Evolutionary conservation across 1,140 invertebrate genomes (phyloP).

Genomic region (Drosophila athabasca): DNA sequence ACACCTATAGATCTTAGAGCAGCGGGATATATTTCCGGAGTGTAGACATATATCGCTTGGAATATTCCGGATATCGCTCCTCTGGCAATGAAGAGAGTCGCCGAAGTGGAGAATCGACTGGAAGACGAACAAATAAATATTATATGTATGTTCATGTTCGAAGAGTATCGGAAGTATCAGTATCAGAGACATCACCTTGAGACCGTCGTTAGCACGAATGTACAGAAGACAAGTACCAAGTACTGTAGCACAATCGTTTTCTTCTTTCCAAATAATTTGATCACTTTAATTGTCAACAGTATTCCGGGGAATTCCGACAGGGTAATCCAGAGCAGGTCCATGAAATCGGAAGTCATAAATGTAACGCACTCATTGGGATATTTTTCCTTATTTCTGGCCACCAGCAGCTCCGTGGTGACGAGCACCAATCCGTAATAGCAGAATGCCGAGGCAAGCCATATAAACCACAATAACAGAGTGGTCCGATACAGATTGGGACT

Average conservation of each 20-base stretch:
- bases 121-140: slow-evolving; percentile 49
- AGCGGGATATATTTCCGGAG: slow-evolving; percentile 90
- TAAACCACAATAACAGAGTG: slow-evolving; percentile 95
- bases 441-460: slow-evolving; percentile 97
- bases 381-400: slow-evolving; percentile 78
- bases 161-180: not conserved
- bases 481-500: slow-evolving; percentile 92
- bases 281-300: slow-evolving; percentile 95
- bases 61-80: slow-evolving; percentile 97
- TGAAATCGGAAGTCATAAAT: slow-evolving; percentile 93
- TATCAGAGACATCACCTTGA: slow-evolving; percentile 85
- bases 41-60: slow-evolving; percentile 97
- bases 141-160: not conserved
- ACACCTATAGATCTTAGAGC: slow-evolving; percentile 90
- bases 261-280: slow-evolving; percentile 95
- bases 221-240: slow-evolving; percentile 92
- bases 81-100: slow-evolving; percentile 94
- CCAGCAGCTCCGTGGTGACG: slow-evolving; percentile 97
- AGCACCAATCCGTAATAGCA: slow-evolving; percentile 98
- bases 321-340: slow-evolving; percentile 97
- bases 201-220: slow-evolving; percentile 91
- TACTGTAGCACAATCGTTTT: slow-evolving; percentile 98
- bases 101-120: slow-evolving; percentile 91
- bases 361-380: slow-evolving; percentile 81
- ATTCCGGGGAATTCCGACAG: slow-evolving; percentile 98